phyloP scores from a whole-genome alignment of 1,140 invertebrate genomes.

The Periplaneta americana region DNA sequence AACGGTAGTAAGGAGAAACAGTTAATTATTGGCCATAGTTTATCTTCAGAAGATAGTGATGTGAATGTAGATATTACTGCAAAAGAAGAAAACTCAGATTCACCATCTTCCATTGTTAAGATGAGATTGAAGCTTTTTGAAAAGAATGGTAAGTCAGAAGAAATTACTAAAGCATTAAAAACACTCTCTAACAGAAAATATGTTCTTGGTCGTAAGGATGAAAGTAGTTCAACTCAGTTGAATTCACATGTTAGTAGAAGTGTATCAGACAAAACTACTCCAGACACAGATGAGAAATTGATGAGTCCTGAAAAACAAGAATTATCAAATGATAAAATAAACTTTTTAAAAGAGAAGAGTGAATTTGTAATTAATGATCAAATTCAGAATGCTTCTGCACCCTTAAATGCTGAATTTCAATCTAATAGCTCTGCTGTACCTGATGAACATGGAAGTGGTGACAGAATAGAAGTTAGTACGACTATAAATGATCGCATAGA shows the following conservation, averaged over 20 bases:
- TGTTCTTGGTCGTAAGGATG: neutral
- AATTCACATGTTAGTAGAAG: neutral
- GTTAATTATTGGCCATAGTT: conserved; percentile 23
- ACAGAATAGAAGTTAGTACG: neutral
- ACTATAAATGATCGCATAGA: neutral
- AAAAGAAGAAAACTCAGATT: conserved; percentile 2
- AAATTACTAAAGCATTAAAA: neutral
- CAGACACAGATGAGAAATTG: neutral
- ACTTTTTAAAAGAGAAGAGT: neutral
- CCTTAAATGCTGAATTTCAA: neutral
- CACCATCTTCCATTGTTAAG: conserved; percentile 9
- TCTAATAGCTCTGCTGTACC: neutral
- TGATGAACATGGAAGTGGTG: neutral
- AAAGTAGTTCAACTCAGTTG: neutral
- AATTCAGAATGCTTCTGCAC: neutral
- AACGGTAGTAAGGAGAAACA: conserved; percentile 19
- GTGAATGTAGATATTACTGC: neutral
- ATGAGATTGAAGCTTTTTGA: conserved; percentile 19
- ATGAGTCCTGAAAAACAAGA: neutral
- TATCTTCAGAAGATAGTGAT: neutral
- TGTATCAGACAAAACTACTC: neutral
- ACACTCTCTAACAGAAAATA: neutral
- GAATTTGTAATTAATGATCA: neutral
- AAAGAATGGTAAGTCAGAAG: neutral
- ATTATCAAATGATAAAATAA: neutral